Percentiles rank a stretch among this genome's conserved stretches.
phyloP scores from a whole-genome alignment of 2,888 invertebrate genomes.

The Scrobipalpa atriplicella region DNA sequence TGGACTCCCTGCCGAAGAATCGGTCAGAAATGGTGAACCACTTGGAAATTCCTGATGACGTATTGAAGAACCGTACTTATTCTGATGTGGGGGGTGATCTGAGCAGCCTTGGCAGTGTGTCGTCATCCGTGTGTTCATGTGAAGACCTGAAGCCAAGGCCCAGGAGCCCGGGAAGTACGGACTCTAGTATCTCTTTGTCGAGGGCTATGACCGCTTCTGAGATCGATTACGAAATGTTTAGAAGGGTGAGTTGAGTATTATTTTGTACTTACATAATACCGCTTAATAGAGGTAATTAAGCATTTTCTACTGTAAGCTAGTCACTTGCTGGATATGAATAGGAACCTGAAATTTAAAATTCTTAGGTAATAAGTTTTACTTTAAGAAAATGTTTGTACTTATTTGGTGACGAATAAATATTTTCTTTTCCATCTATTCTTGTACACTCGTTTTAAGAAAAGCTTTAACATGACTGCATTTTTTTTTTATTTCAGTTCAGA shows the following conservation, averaged over 20 bases:
- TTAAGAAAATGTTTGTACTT: too few relatives aligned
- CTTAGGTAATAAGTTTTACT: too few relatives aligned
- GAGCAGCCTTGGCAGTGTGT: conserved; percentile 49
- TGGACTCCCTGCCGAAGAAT: conserved; percentile 62
- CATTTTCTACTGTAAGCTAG: too few relatives aligned
- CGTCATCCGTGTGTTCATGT: conserved; percentile 45
- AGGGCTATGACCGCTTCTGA: conserved; percentile 75
- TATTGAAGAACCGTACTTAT: conserved; percentile 33
- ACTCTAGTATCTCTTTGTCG: conserved; percentile 64
- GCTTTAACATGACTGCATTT: too few relatives aligned
- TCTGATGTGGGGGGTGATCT: conserved; percentile 45
- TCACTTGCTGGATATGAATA: too few relatives aligned
- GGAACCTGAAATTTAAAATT: too few relatives aligned
- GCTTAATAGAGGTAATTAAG: too few relatives aligned
- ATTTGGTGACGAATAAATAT: too few relatives aligned
- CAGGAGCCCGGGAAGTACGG: conserved; percentile 51
- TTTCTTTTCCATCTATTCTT: too few relatives aligned
- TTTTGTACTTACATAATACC: too few relatives aligned
- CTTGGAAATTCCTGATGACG: conserved; percentile 61
- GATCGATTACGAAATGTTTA: conserved; percentile 65
- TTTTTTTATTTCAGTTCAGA: conserved; percentile 51
- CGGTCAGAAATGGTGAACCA: conserved; percentile 65
- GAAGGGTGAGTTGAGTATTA: conserved; percentile 52
- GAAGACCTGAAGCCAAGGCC: conserved; percentile 39
- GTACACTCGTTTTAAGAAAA: too few relatives aligned